Conservation (phyloP, 2,888 invertebrate species). For the Hartigia nigra region DNA sequence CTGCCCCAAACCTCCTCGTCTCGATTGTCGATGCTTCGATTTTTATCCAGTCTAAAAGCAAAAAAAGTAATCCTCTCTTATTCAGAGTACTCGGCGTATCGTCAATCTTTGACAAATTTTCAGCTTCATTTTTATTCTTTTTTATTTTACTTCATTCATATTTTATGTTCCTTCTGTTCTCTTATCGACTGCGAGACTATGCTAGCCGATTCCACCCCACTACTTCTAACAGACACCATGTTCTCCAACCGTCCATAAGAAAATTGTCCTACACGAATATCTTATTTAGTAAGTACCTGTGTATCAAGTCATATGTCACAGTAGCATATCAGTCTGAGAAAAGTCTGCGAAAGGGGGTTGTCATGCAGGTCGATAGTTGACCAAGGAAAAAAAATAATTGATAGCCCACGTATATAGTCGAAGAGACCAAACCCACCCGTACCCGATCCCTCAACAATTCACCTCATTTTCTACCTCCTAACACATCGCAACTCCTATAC, state of each 20-base stretch:
- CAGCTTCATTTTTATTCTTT: neutral
- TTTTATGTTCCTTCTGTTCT: neutral
- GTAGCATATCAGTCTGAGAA: no score
- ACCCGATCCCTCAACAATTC: neutral
- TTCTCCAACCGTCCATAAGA: slow-evolving; percentile 45
- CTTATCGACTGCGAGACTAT: neutral
- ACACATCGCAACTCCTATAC: neutral
- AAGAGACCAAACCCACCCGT: neutral
- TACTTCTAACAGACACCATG: slow-evolving; percentile 5
- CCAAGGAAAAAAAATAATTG: slow-evolving; percentile 35
- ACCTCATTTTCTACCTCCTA: neutral
- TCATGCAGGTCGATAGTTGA: slow-evolving; percentile 27
- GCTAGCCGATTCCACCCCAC: neutral
- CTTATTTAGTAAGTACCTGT: slow-evolving; percentile 48
- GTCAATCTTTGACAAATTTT: neutral
- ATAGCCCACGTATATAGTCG: slow-evolving; percentile 6
- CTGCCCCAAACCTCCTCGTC: slow-evolving; percentile 64
- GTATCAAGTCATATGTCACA: slow-evolving; percentile 29
- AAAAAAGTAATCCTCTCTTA: slow-evolving; percentile 7
- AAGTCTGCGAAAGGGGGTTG: neutral
- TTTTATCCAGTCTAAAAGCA: slow-evolving; percentile 41
- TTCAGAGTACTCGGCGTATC: neutral
- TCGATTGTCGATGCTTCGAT: slow-evolving; percentile 54
- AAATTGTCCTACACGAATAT: slow-evolving; percentile 55
- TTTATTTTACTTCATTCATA: neutral